Evolutionary conservation across 2,113 vertebrate genomes (phyloP).

Genomic region (Marmota flaviventris): DNA sequence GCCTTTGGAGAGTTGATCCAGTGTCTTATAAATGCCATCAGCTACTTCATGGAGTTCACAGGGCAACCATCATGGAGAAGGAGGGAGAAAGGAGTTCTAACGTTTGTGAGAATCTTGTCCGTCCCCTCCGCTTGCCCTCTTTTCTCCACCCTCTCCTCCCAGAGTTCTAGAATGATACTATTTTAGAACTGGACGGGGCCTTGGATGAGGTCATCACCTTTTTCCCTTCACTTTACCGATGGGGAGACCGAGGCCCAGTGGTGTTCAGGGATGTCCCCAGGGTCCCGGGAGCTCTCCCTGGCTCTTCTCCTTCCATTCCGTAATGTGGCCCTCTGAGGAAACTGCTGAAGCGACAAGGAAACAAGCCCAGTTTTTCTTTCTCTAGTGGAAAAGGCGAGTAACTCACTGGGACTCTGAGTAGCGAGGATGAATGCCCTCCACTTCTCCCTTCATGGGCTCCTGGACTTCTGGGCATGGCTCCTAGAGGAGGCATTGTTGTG

Average conservation of each 20-base stretch:
- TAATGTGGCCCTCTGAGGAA: neutral
- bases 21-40: accelerated
- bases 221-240: neutral
- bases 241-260: neutral
- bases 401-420: neutral
- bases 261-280: no score
- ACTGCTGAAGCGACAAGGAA: neutral
- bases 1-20: neutral
- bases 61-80: accelerated
- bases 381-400: neutral
- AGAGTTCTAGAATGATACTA: neutral
- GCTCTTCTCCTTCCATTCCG: neutral
- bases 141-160: neutral
- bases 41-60: neutral
- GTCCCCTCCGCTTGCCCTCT: neutral
- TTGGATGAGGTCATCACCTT: neutral
- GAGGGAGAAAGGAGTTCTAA: neutral
- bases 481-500: accelerated
- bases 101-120: neutral
- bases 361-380: neutral
- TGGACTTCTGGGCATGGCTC: neutral
- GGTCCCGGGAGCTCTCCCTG: neutral
- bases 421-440: neutral
- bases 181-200: neutral
- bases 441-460: accelerated